phyloP scores from a whole-genome alignment of 2,113 vertebrate genomes.

The Echinops telfairi region DNA sequence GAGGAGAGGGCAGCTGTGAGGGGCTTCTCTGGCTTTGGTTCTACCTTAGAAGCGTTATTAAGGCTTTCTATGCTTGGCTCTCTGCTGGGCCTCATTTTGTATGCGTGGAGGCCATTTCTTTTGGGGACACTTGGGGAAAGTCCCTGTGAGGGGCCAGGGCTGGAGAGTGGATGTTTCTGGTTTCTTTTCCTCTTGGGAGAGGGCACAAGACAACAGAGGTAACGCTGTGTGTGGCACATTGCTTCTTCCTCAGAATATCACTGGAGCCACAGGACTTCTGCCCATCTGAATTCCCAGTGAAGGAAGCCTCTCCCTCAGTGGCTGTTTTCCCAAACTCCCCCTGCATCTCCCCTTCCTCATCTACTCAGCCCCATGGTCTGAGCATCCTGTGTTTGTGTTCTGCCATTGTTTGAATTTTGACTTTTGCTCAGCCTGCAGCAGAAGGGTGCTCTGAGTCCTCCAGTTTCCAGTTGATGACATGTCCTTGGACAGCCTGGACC shows the following conservation, averaged over 20 bases:
- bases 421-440: conserved; percentile 68
- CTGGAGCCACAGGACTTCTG: conserved; percentile 77
- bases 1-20: conserved; percentile 99
- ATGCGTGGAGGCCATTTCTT: conserved; percentile 78
- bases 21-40: conserved; percentile 98
- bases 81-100: conserved; percentile 75
- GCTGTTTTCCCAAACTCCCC: conserved; percentile 70
- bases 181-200: conserved; percentile 78
- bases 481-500: conserved; percentile 52
- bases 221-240: conserved; percentile 79
- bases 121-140: conserved; percentile 81
- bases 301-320: conserved; percentile 80
- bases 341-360: conserved; percentile 77
- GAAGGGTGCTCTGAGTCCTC: conserved; percentile 56
- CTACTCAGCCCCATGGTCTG: conserved; percentile 63
- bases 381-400: conserved; percentile 73
- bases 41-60: conserved; percentile 97
- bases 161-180: conserved; percentile 74
- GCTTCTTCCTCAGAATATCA: conserved; percentile 69
- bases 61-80: conserved; percentile 81
- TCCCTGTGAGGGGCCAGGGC: conserved; percentile 72
- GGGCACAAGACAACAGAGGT: conserved; percentile 62
- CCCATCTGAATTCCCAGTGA: conserved; percentile 75
- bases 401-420: conserved; percentile 75
- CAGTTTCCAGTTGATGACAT: conserved; percentile 23